Evolutionary conservation across 2,888 invertebrate species (phyloP).

Genomic region (Noctua fimbriata): DNA sequence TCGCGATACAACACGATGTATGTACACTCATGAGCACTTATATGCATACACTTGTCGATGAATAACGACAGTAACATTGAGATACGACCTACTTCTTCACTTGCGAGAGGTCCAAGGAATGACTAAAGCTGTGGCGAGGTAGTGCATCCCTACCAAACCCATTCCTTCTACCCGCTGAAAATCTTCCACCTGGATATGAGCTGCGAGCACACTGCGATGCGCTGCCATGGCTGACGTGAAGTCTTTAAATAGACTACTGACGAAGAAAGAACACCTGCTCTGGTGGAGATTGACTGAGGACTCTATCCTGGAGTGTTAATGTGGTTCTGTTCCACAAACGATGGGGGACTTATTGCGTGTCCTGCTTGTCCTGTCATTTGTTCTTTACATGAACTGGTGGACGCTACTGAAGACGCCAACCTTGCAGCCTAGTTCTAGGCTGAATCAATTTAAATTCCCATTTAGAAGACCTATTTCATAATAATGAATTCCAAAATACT

Average conservation of each 20-base stretch:
- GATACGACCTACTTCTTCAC: background rate
- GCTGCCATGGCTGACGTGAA: background rate
- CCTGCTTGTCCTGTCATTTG: background rate
- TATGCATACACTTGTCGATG: background rate
- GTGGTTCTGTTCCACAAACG: background rate
- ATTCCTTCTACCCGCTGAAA: background rate
- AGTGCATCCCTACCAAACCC: background rate
- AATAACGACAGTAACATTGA: background rate
- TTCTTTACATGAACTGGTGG: background rate
- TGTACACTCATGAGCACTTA: slow-evolving; percentile 56
- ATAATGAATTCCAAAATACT: background rate
- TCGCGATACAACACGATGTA: slow-evolving; percentile 72
- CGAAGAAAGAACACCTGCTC: background rate
- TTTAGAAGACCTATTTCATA: background rate
- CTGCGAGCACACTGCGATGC: too few species aligned
- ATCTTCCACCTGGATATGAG: background rate
- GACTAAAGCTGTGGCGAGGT: background rate
- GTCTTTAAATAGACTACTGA: background rate
- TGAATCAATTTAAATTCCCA: background rate
- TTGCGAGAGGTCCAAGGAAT: background rate
- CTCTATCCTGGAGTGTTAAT: background rate
- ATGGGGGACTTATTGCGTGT: background rate
- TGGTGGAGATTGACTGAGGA: background rate
- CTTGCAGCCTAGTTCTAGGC: background rate
- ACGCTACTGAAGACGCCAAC: background rate